Percentiles rank a stretch among this genome's conserved stretches.
Conservation (phyloP, 2,888 invertebrate genomes). For the Machimus rusticus region DNA sequence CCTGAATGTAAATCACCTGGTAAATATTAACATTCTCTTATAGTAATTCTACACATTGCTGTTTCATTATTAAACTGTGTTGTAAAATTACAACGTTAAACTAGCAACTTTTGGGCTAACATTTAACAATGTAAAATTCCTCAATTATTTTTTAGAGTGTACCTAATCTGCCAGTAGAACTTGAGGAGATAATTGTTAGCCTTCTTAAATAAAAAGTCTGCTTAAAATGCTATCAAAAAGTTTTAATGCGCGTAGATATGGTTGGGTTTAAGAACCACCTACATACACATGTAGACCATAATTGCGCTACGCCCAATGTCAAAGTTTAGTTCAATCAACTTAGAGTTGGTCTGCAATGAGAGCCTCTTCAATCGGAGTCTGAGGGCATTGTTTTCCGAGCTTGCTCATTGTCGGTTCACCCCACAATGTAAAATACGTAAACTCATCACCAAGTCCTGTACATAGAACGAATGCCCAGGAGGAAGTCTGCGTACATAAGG, state of each 20-base stretch:
- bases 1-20: too few relatives aligned
- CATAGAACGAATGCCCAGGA: background rate
- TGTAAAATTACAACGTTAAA: too few relatives aligned
- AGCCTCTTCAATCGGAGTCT: background rate
- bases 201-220: too few relatives aligned
- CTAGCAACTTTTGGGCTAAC: too few relatives aligned
- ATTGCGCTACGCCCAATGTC: background rate
- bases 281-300: background rate
- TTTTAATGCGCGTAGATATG: background rate
- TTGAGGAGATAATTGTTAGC: too few relatives aligned
- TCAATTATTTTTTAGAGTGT: too few relatives aligned
- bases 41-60: too few relatives aligned
- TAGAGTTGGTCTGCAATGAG: conserved; percentile 8
- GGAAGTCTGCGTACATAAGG: background rate
- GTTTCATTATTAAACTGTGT: too few relatives aligned
- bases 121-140: too few relatives aligned
- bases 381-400: conserved; percentile 4
- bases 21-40: too few relatives aligned
- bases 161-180: too few relatives aligned
- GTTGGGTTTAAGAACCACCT: background rate
- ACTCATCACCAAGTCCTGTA: conserved; percentile 4
- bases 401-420: conserved; percentile 13
- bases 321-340: conserved; percentile 22
- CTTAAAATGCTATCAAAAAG: background rate
- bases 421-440: conserved; percentile 14